Conservation (phyloP, 37 sponge, comb jelly and placozoan species). For the Tethya wilhelma region DNA sequence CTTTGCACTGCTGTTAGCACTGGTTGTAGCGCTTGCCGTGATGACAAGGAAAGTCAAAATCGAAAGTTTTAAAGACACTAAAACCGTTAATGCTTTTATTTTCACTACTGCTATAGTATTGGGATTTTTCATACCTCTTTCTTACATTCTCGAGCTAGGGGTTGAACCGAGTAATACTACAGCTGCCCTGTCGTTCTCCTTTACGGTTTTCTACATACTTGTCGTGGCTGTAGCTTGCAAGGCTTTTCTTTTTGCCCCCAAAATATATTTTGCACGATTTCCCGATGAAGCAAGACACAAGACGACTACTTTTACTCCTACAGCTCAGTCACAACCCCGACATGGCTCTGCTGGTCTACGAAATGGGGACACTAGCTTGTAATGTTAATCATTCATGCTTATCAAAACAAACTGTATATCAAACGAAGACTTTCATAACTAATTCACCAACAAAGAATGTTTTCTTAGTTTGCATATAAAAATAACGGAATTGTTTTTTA, state of each 20-base stretch:
- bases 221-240: constrained; percentile 6
- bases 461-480: no score
- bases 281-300: not conserved
- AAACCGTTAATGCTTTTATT: constrained; percentile 30
- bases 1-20: not conserved
- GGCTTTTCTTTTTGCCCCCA: constrained; percentile 24
- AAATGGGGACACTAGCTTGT: no score
- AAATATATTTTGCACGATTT: constrained; percentile 11
- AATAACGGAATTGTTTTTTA: no score
- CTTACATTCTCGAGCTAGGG: not conserved
- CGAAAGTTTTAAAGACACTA: constrained; percentile 49
- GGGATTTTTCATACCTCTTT: not conserved
- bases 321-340: no score
- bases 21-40: constrained; percentile 28
- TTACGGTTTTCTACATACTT: not conserved
- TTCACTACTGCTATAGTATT: not conserved
- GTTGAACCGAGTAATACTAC: not conserved
- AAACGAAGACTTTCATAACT: no score
- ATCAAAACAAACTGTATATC: no score
- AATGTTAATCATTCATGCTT: no score
- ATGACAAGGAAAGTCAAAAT: constrained; percentile 34
- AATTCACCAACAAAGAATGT: no score
- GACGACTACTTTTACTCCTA: no score
- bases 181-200: not conserved
- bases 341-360: no score